These are phyloP conservation scores for Xestia ashworthii DNA, from an alignment of 2,888 invertebrate species.

Conservation along the genomic window DNA sequence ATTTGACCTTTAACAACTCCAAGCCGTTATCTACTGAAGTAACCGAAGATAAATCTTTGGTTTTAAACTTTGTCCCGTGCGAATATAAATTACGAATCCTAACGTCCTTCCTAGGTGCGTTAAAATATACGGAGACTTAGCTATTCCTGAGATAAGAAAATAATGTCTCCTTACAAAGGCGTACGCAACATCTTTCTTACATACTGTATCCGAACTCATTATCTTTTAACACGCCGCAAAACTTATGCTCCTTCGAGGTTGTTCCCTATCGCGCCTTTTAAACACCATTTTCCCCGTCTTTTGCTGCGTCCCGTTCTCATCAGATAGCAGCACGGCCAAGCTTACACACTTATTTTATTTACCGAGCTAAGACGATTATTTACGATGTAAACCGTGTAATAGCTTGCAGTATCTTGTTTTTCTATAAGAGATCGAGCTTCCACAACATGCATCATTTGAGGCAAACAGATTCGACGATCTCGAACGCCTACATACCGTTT, in stretches of 20 bases:
- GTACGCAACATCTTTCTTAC: conserved; percentile 85
- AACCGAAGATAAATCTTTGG: conserved; percentile 83
- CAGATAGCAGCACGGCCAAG: conserved; percentile 85
- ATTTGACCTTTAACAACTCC: conserved; percentile 80
- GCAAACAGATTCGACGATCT: conserved; percentile 77
- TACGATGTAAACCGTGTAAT: conserved; percentile 88
- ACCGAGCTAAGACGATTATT: conserved; percentile 87
- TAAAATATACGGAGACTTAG: conserved; percentile 80
- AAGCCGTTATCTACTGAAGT: conserved; percentile 75
- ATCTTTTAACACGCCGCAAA: conserved; percentile 87
- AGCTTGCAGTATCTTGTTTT: conserved; percentile 85
- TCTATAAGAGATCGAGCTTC: conserved; percentile 79
- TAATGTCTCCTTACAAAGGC: conserved; percentile 82
- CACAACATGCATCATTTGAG: conserved; percentile 84
- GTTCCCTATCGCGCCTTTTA: conserved; percentile 85
- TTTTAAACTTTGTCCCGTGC: conserved; percentile 79
- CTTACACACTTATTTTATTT: conserved; percentile 88
- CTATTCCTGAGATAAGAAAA: conserved; percentile 82
- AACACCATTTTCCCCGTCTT: conserved; percentile 85
- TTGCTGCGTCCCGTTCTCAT: conserved; percentile 83
- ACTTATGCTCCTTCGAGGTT: conserved; percentile 85
- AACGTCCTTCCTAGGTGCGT: conserved; percentile 82
- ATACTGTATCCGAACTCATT: conserved; percentile 85
- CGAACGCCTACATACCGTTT: conserved; percentile 75
- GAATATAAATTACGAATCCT: conserved; percentile 84